Evolutionary conservation across 2,113 vertebrate species (phyloP), one percentile per base, ranked within the genome.

Genomic region (Macquaria ambigua): DNA sequence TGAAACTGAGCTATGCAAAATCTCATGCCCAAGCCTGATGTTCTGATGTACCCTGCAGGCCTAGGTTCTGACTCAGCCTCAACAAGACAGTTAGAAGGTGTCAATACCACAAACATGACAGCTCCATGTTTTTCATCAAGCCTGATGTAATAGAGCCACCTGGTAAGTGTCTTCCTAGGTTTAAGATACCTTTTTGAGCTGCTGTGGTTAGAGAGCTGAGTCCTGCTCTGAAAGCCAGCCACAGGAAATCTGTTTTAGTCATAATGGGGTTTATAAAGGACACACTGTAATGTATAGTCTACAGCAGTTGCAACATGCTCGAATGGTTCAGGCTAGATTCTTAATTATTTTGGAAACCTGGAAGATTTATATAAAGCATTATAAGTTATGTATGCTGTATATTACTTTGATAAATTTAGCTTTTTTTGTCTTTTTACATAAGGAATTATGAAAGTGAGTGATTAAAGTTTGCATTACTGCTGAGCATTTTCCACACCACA

Each of bases 171-270:
- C 77, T 78, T 21, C 16, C 3, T 2, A 50, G 59, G 62, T 81
- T 86, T 82, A n/a, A 39, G 28, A 72, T 23, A 31, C 69, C 21
- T 75, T 76, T 66, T 79, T 48, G 64, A 78, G 74, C 31, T 8
- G 9, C 6, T 15, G 69, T 63, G 37, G 62, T 69, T 15, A 64
- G 77, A 25, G 72, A 79, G 14, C 74, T 39, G 56, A 83, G 53
- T 56, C 64, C 0, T 15, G 25, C 67, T 66, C 15, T 48, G 68
- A 78, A 31, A 63, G 43, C 46, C 48, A 67, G 34, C 77, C 56
- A 78, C 62, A 79, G 81, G 83, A 86, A 86, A 63, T 86, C 81
- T 79, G 81, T 79, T 84, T 84, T 81, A 79, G 53, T 86, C 70
- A 79, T 90, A 43, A 72, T 23, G 34, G 28, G 34, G 14, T 37